These are phyloP conservation scores for Andrena dorsata DNA, from an alignment of 2,888 invertebrate species.

Conservation along the genomic window DNA sequence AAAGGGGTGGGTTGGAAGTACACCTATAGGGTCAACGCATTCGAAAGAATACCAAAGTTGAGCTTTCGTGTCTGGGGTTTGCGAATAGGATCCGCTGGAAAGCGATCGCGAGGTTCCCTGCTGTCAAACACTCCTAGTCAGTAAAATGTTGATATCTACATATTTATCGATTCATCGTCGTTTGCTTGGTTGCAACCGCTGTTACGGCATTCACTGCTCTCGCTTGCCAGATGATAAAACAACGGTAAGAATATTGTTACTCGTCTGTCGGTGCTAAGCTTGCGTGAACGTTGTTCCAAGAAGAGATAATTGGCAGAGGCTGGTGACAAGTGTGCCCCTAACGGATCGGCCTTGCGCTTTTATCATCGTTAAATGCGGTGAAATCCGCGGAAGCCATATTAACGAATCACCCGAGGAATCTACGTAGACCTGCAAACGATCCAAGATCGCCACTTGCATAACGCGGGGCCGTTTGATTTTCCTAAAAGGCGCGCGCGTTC, in stretches of 20 bases:
- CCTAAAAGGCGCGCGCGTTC: slow-evolving; percentile 59
- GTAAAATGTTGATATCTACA: no score
- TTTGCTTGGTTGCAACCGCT: not conserved
- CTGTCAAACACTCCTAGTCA: no score
- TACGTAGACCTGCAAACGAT: no score
- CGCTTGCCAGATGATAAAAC: not conserved
- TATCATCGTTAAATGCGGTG: slow-evolving; percentile 57
- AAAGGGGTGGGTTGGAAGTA: slow-evolving; percentile 38
- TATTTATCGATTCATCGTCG: slow-evolving; percentile 3
- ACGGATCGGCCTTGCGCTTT: slow-evolving; percentile 58
- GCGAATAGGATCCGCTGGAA: not conserved
- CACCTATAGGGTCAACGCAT: slow-evolving; percentile 62
- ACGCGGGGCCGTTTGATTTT: slow-evolving; percentile 67
- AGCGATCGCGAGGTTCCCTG: no score
- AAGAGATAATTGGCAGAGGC: slow-evolving; percentile 51
- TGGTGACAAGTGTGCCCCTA: slow-evolving; percentile 62
- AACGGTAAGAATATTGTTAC: not conserved
- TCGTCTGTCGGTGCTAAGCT: not conserved
- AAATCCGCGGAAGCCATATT: slow-evolving; percentile 53
- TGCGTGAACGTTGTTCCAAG: slow-evolving; percentile 50
- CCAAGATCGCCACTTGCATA: slow-evolving; percentile 54
- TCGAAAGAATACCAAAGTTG: slow-evolving; percentile 48
- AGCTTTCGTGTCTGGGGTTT: not conserved
- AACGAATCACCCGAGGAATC: slow-evolving; percentile 7
- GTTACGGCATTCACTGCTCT: not conserved